A percentile compares a stretch with the other conserved stretches of the same genome.
These are phyloP conservation scores for Diplolepis rosae DNA, from an alignment of 2,888 invertebrate genomes.

Conservation along the genomic window DNA sequence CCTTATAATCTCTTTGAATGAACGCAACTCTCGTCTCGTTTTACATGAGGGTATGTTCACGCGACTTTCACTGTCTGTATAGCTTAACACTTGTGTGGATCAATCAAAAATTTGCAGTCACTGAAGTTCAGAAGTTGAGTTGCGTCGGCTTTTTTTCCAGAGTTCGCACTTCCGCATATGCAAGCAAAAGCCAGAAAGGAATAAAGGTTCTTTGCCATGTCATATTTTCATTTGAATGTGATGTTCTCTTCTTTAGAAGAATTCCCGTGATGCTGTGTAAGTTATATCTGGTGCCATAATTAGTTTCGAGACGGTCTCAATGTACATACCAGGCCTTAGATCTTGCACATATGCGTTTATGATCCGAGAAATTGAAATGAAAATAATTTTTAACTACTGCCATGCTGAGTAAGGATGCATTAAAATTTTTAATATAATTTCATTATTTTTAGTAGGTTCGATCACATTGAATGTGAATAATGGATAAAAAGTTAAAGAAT, in stretches of 20 bases:
- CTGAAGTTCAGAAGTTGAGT: conserved; percentile 12
- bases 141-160: conserved; percentile 4
- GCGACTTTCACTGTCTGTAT: conserved; percentile 8
- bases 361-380: not conserved
- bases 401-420: no score
- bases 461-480: no score
- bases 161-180: conserved; percentile 1
- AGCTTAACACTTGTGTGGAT: conserved; percentile 11
- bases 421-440: no score
- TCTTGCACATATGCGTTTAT: not conserved
- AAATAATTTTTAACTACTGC: not conserved
- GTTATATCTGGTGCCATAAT: not conserved
- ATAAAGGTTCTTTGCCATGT: conserved; percentile 5
- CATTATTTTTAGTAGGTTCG: no score
- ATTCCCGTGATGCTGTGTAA: not conserved
- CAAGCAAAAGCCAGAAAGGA: not conserved
- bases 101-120: conserved; percentile 20
- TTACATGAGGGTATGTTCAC: conserved; percentile 4
- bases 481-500: no score
- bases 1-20: conserved; percentile 20
- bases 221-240: conserved; percentile 8
- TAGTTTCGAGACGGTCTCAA: conserved; percentile 11
- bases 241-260: not conserved
- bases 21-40: conserved; percentile 8
- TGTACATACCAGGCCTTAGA: not conserved